Evolutionary conservation across 2,797 vertebrate genomes (phyloP), one percentile per base, ranked within the genome.

Genomic region (Etheostoma nigrum): DNA sequence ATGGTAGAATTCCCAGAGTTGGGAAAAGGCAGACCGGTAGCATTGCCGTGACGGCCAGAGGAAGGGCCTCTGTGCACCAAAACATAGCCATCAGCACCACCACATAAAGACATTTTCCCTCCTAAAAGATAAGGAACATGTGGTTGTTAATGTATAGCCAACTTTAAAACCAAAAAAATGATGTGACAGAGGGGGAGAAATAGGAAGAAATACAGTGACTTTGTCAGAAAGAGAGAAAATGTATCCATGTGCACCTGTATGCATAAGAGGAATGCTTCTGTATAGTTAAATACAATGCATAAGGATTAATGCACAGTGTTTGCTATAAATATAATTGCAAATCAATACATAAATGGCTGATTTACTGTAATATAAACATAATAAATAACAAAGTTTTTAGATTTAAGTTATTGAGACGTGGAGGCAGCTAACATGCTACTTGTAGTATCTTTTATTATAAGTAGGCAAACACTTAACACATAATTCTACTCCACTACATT

Each of bases 51-150:
- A 99, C 96, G 0, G 98, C 96, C 88, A 99, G 93, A 14, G 98
- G 98, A 53, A 99, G 95, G 0, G 98, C 96, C 92, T 99, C 98
- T 0, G 98, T 97, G 92, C 98, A 99, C 98, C 98, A 99, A 61
- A 96, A 99, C 62, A 95, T 67, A 0, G 97, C 98, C 98, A 99
- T 99, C 89, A 99, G 90, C 76, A 98, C 85, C 85, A 99, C 96
- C 90, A 99, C 96, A 0, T 96, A 99, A 57, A 99, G 95, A 81
- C 98, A 99, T 96, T 95, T 97, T 75, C 98, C 98, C 90, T 99
- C 98, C 98, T 99, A 90, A 47, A 86, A 88, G 66, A 74, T 19
- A 67, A 74, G 42, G 47, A 72, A 64, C 8, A 60, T 16, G 15
- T 19, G n/a, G 30, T 16, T 4, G 30, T 76, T 72, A 69, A 71